phyloP scores from a whole-genome alignment of 2,797 vertebrate genomes.

The Aeoliscus strigatus region DNA sequence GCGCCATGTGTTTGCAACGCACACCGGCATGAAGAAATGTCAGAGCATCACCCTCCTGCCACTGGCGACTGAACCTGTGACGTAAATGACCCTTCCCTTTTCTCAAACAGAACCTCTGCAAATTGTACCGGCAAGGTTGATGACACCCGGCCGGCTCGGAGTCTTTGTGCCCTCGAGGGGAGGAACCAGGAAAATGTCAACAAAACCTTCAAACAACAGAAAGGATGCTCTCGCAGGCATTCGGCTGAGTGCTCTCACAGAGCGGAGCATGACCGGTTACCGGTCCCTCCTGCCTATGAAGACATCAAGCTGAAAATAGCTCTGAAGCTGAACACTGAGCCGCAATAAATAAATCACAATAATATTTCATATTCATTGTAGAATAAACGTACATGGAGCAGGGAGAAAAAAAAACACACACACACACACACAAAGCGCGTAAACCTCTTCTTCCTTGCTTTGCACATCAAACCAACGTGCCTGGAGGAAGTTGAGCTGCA shows the following conservation, averaged over 20 bases:
- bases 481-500: conserved; percentile 46
- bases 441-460: conserved; percentile 38
- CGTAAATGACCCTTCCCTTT: conserved; percentile 28
- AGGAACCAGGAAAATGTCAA: conserved; percentile 53
- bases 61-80: conserved; percentile 40
- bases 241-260: conserved; percentile 28
- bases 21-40: conserved; percentile 31
- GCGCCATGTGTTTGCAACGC: too few species aligned
- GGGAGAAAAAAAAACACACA: background rate
- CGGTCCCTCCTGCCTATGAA: conserved; percentile 27
- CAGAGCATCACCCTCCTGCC: conserved; percentile 22
- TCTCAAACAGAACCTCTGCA: conserved; percentile 22
- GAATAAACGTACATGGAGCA: conserved; percentile 35
- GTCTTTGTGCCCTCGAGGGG: conserved; percentile 21
- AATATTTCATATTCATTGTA: conserved; percentile 59
- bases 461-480: conserved; percentile 50
- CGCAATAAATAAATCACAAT: conserved; percentile 58
- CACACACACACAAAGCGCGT: conserved; percentile 28
- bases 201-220: conserved; percentile 52
- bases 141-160: conserved; percentile 39
- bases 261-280: conserved; percentile 42
- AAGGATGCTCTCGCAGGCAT: conserved; percentile 34
- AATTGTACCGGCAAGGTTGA: conserved; percentile 31
- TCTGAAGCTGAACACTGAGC: conserved; percentile 41
- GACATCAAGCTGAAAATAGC: conserved; percentile 60